A percentile compares a stretch with the other conserved stretches of the same genome.
These are phyloP conservation scores for Spatula clypeata DNA, from an alignment of 2,797 vertebrate genomes.

Conservation along the genomic window DNA sequence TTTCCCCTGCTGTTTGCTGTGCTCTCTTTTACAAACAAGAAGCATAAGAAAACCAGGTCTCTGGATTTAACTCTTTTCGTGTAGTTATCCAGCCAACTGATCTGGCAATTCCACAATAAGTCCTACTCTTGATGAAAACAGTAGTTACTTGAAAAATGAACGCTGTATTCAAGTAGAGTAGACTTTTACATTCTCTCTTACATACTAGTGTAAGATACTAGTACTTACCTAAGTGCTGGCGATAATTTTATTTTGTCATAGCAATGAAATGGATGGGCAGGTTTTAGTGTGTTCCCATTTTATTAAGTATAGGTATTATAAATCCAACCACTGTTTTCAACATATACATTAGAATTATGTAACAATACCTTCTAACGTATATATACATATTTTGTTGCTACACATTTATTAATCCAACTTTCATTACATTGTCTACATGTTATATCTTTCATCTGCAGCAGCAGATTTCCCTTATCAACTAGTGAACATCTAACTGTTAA, in stretches of 20 bases:
- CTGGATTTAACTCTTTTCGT: constrained; percentile 8
- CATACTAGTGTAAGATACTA: not conserved
- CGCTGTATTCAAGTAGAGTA: not conserved
- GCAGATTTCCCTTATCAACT: not conserved
- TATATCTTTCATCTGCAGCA: not conserved
- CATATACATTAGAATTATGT: not conserved
- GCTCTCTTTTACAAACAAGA: constrained; percentile 39
- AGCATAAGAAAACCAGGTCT: constrained; percentile 14
- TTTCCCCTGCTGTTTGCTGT: constrained; percentile 48
- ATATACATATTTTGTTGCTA: not conserved
- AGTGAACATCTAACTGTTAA: not conserved
- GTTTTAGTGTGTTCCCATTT: not conserved
- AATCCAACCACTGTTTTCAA: not conserved
- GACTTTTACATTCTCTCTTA: not conserved
- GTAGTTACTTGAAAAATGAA: not conserved
- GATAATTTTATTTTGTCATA: not conserved
- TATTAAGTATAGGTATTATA: not conserved
- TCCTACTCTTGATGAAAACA: not conserved
- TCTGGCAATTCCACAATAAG: not conserved
- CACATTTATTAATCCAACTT: not conserved
- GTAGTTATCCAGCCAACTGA: not conserved
- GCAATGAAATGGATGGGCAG: not conserved
- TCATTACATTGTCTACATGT: not conserved
- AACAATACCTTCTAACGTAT: too few species aligned
- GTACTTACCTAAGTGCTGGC: not conserved